Evolutionary conservation across 2,797 vertebrate species (phyloP).

Genomic region (Philypnodon macrostomus): DNA sequence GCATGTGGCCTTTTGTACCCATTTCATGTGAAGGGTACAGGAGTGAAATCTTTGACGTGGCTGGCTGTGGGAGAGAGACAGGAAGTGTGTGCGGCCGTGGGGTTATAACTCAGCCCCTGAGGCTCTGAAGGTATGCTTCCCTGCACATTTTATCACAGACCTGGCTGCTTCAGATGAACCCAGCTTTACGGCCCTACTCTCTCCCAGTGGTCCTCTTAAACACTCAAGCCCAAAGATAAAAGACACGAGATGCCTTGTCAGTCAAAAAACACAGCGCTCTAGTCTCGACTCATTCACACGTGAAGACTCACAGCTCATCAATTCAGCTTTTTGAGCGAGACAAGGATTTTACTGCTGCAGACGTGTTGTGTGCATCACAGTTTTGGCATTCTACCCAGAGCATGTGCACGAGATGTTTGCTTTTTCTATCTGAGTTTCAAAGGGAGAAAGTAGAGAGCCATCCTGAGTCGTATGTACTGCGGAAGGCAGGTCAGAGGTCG

Average conservation of each 20-base stretch:
- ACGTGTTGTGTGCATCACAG: conserved; percentile 5
- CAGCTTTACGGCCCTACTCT: conserved; percentile 57
- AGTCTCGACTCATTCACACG: conserved; percentile 44
- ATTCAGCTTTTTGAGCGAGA: conserved; percentile 34
- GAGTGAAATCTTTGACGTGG: conserved; percentile 33
- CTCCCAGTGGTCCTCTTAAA: conserved; percentile 70
- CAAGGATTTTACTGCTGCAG: conserved; percentile 11
- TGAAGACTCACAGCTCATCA: conserved; percentile 51
- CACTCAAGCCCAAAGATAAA: conserved; percentile 72
- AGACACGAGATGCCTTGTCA: conserved; percentile 62
- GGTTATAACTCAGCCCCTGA: conserved; percentile 65
- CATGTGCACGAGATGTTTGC: conserved; percentile 54
- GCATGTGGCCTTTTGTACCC: not conserved
- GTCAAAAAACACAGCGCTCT: conserved; percentile 44
- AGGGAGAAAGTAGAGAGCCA: conserved; percentile 58
- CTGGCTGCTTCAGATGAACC: conserved; percentile 58
- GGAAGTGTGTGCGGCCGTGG: conserved; percentile 61
- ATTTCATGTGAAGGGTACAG: conserved; percentile 23
- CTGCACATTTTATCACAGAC: conserved; percentile 53
- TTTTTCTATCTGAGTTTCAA: conserved; percentile 75
- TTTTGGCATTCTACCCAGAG: not conserved
- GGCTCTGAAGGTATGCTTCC: conserved; percentile 54
- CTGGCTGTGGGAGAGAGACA: conserved; percentile 52
- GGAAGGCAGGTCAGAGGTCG: conserved; percentile 60
- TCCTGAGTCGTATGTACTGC: conserved; percentile 59